Percentiles rank a stretch among this genome's conserved stretches.
Evolutionary conservation across 2,113 vertebrate genomes (phyloP).

Genomic region (Dasyprocta punctata): DNA sequence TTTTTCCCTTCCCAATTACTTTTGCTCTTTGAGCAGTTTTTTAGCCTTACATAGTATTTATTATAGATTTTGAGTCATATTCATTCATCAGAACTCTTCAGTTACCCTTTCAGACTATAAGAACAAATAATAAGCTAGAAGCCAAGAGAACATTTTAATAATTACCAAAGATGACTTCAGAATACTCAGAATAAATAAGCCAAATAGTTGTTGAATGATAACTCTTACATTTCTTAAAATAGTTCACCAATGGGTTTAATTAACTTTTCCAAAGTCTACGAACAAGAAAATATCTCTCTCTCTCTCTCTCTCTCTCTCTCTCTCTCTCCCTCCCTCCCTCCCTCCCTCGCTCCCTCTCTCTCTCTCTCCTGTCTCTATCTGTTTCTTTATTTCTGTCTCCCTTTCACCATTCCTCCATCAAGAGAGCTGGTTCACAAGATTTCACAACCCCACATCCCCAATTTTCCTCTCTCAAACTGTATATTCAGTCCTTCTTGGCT

Average conservation of each 20-base stretch:
- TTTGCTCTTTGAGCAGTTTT: no score
- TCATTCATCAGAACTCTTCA: slow-evolving; percentile 1
- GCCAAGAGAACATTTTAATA: slow-evolving; percentile 40
- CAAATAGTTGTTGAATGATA: not conserved
- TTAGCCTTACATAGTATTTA: no score
- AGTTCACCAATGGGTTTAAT: slow-evolving; percentile 45
- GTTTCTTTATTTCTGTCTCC: not conserved
- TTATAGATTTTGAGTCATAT: no score
- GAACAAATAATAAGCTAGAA: slow-evolving; percentile 20
- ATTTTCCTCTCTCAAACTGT: not conserved
- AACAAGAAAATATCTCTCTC: not conserved
- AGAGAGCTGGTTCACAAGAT: not conserved
- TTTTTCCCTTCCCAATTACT: no score
- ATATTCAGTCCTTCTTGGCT: slow-evolving; percentile 10
- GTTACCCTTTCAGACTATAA: slow-evolving; percentile 46
- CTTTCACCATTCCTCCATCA: no score
- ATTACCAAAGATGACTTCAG: slow-evolving; percentile 39
- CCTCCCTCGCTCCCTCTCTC: no score
- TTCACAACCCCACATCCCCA: not conserved
- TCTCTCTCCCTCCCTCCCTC: no score
- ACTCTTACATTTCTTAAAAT: slow-evolving; percentile 10
- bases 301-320: not conserved
- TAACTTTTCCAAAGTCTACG: not conserved
- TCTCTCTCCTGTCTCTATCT: not conserved
- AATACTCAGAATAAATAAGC: not conserved